Conservation (phyloP, 2,797 vertebrate species). For the Danio choprae region DNA sequence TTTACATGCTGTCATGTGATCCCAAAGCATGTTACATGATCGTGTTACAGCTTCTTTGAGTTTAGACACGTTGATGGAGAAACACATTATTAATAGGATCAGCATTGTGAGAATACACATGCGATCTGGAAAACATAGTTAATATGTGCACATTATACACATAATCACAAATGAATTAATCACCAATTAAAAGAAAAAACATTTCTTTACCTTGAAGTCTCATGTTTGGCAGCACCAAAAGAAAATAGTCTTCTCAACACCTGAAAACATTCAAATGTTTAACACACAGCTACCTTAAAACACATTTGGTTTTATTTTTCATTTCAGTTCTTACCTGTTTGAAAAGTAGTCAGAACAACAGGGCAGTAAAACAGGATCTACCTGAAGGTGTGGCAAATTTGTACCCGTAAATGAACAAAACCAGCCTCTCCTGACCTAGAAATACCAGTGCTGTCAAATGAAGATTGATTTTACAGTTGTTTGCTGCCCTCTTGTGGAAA, state of each 20-base stretch:
- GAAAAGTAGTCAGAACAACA: not conserved
- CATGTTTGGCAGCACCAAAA: slow-evolving; percentile 60
- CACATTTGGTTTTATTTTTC: too few species aligned
- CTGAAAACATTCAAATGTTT: too few species aligned
- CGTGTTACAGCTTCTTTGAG: slow-evolving; percentile 21
- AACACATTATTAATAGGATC: slow-evolving; percentile 59
- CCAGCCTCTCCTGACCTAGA: not conserved
- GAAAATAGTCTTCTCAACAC: too few species aligned
- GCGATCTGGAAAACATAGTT: slow-evolving; percentile 59
- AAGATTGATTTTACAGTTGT: not conserved
- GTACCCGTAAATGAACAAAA: not conserved
- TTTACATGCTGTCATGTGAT: slow-evolving; percentile 7
- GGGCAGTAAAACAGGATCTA: not conserved
- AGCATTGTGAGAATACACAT: slow-evolving; percentile 20
- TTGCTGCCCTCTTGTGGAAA: slow-evolving; percentile 12
- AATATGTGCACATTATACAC: not conserved
- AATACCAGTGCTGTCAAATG: not conserved
- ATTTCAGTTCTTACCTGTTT: not conserved
- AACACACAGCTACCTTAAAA: too few species aligned
- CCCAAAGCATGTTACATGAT: slow-evolving; percentile 49
- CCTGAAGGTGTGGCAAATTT: not conserved
- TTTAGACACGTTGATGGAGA: slow-evolving; percentile 47
- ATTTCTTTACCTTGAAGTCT: slow-evolving; percentile 68
- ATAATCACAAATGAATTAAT: not conserved
- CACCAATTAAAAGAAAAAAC: not conserved